Base-by-base conservation (phyloP, 2,113 vertebrate species). In the Lontra canadensis region DNA sequence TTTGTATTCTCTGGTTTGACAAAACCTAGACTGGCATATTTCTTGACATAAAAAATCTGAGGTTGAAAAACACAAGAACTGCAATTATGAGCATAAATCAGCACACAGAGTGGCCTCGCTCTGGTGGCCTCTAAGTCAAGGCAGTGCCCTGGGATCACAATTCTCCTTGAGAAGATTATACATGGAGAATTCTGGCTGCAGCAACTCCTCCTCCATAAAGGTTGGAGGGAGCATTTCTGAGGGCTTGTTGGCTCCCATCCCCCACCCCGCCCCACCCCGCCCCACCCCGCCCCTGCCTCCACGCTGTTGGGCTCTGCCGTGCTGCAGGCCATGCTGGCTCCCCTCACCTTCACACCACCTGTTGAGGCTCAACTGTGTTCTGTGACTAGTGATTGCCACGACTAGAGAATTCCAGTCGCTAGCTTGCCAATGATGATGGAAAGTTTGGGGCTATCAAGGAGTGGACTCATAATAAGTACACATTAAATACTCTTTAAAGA, bases 361-460 rank as follows among this genome's bases (percentile, higher is more conserved):
- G 96, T 81, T 93, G 6, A n/a, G 57, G 79, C 92, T 92, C 94
- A 97, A 90, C 87, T 94, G 94, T 65, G 57, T 92, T 55, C 90
- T 47, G 82, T 39, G 69, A 39, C 90, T 20, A 21, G 74, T 4
- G 86, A 67, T 29, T 6, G 39, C 78, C 94, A 79, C 67, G 23
- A 25, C 59, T 21, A 59, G 82, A 96, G 94, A 94, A 95, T 94
- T 90, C 96, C 88, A 85, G 85, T 82, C 47, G 7, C 71, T 11
- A 36, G 96, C 90, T 95, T 96, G 97, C 97, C 98, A 97, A 44
- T 7, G 49, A 73, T 78, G 90, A 79, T 96, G 95, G 88, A 97
- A 98, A 96, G 92, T 95, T 65, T 59, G 85, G 95, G 82, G 90
- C 76, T 81, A 94, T 47, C 85, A 92, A 83, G 42, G 42, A 87